Evolutionary conservation across 2,113 vertebrate species (phyloP).

Genomic region (Prolemur simus): DNA sequence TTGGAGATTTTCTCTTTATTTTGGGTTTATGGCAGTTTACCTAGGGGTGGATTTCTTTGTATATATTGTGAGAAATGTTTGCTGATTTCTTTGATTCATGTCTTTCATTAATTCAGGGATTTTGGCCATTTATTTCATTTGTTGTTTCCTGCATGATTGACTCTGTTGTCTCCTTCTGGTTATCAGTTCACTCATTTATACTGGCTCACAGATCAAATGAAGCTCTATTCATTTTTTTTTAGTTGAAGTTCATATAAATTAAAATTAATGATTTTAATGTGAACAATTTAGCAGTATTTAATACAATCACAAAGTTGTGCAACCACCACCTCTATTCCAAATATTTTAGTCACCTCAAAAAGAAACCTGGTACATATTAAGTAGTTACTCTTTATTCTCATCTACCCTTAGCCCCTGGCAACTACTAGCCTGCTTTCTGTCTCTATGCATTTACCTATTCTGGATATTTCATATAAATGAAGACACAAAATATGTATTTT

Average conservation of each 20-base stretch:
- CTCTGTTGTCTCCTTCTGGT: background rate
- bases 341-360: background rate
- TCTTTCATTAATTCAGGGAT: background rate
- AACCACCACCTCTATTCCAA: background rate
- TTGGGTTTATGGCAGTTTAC: background rate
- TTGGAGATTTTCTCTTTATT: background rate
- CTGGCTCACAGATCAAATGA: background rate
- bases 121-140: background rate
- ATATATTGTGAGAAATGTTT: background rate
- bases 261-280: background rate
- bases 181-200: background rate
- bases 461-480: background rate
- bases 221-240: background rate
- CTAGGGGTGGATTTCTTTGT: background rate
- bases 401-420: too few relatives aligned
- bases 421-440: background rate
- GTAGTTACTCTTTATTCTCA: background rate
- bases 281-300: background rate
- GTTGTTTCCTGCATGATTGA: background rate
- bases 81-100: background rate
- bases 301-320: background rate
- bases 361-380: background rate
- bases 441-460: background rate
- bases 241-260: background rate
- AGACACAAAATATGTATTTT: background rate